Base-by-base conservation (phyloP, 2,113 vertebrate genomes). In the Danio rerio region DNA sequence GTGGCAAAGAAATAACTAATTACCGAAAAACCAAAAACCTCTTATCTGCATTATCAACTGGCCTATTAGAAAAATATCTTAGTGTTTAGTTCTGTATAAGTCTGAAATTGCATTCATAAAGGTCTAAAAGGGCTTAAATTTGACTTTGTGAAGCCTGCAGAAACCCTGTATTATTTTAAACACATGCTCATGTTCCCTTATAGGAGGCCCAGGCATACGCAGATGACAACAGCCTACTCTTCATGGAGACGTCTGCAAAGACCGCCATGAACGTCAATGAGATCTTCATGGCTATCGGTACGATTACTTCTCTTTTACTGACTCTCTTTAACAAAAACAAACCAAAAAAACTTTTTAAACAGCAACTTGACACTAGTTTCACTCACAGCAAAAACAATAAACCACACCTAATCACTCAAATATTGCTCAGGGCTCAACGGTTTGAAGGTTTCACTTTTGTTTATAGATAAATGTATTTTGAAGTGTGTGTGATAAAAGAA, bases 231-330 rank as follows among this genome's bases (percentile, higher is more conserved):
- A 98, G 97, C 88, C 95, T 99, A 95, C 96, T 99, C 81, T 99
- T 99, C 92, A 99, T 99, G 98, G 98, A 99, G 91, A 99, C 98
- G 0, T 99, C 98, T 1, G 98, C 98, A 5, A 99, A 99, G 94
- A 99, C 98, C 4, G 98, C 98, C 0, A 97, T 98, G 96, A 99
- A 99, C 87, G 98, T 99, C 90, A 99, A 98, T 79, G 98, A 99
- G 92, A 97, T 98, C 91, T 99, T 99, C 93, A 98, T 99, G 98
- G 98, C 97, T 77, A 99, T 99, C 87, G 98, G 98, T 98, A 89
- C 88, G 90, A 58, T 83, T 49, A 50, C 45, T 20, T 16, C 75
- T 50, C 20, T 21, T 15, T 45, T 58, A 42, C 18, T 74, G 53
- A 75, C 16, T 13, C 16, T 43, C 16, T 58, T 45, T 31, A 31